Evolutionary conservation across 2,113 vertebrate species (phyloP).

Genomic region (Eclectus roratus): DNA sequence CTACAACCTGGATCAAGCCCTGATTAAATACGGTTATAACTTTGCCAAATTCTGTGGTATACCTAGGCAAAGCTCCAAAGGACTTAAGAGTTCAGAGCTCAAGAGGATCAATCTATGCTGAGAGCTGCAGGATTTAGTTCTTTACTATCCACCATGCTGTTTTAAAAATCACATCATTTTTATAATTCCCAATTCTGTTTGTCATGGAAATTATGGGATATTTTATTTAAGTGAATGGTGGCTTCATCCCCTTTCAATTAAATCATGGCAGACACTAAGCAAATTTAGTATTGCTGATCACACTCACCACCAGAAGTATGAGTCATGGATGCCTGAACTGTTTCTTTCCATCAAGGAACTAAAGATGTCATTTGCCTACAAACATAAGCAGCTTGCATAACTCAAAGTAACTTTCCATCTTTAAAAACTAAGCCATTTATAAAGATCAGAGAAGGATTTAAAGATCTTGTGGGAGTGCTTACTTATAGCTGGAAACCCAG

Average conservation of each 20-base stretch:
- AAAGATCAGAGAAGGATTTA: neutral
- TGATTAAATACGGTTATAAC: neutral
- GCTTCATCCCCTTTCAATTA: neutral
- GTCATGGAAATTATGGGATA: neutral
- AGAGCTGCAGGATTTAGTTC: neutral
- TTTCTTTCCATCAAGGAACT: neutral
- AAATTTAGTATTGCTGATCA: neutral
- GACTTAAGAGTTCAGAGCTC: neutral
- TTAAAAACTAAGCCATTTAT: neutral
- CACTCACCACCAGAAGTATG: neutral
- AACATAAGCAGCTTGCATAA: neutral
- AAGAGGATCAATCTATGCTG: neutral
- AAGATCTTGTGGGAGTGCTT: neutral
- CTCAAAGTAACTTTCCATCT: neutral
- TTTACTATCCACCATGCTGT: neutral
- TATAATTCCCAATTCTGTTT: neutral
- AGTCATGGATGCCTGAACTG: neutral
- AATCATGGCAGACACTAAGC: rapidly evolving
- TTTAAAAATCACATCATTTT: neutral
- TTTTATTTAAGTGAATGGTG: neutral
- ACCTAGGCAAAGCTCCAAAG: neutral
- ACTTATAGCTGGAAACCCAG: neutral
- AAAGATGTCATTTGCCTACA: neutral
- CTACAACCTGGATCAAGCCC: neutral
- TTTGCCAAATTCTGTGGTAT: neutral